Base-by-base conservation (phyloP, 92 coral and sea anemone genomes). In the Porites lobata region DNA sequence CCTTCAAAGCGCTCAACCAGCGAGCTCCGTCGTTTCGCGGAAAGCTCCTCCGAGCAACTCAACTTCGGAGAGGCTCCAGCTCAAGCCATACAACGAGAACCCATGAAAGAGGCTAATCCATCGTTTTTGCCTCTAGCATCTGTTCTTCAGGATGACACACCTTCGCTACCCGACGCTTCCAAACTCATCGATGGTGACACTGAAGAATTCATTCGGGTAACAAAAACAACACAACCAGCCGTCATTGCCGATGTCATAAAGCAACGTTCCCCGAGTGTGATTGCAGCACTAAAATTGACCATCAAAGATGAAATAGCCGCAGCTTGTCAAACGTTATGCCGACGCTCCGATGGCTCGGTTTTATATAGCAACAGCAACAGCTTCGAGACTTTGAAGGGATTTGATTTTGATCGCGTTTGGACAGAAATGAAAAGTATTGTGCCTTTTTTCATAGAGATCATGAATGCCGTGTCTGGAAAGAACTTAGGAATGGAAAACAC, bases 361-460 rank as follows among this genome's bases (percentile, higher is more conserved):
- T 85, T 76, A 75, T 75, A 85, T 64, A 66, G 89, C 19, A 26
- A 26, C 32, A 26, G 32, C 3, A 61, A 75, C 82, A 64, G 58
- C 43, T 93, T 82, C 85, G 84, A 79, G 51, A 86, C 75, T 83
- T 18, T 92, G 88, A 50, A 56, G 70, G 71, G 89, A 12, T 78
- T 92, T 20, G 64, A 65, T 29, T 92, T 92, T 74, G 83, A 69
- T 6, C 63, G 64, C 29, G 52, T 92, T 20, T 85, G 90, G 85
- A 81, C 57, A 29, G 29, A 26, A 26, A 26, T 26, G 29, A 26
- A 26, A 26, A 26, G 29, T 26, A 26, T 26, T 26, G 29, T 84
- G 68, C 89, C 91, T 19, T 85, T 86, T 61, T 6, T 93, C 58
- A 57, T 75, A 58, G 57, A 74, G 8, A 69, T 89, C 62, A 59